phyloP scores from a whole-genome alignment of 2,113 vertebrate species.

The Tragelaphus strepsiceros region DNA sequence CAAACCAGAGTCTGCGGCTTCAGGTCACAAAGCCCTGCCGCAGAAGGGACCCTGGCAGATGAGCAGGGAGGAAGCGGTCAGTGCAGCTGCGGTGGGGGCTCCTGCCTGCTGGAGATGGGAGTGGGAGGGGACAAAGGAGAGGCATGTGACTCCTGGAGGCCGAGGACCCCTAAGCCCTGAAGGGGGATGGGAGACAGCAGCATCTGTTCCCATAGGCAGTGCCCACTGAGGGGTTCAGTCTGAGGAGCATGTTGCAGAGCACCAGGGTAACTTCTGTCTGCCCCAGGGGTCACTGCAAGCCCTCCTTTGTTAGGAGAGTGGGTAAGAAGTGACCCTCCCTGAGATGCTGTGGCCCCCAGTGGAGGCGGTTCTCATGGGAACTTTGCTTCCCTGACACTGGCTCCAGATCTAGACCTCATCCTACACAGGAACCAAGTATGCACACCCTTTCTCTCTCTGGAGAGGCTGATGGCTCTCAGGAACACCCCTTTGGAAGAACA shows the following conservation, averaged over 20 bases:
- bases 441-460: not conserved
- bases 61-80: too few species aligned
- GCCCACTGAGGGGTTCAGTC: not conserved
- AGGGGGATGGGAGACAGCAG: not conserved
- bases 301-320: not conserved
- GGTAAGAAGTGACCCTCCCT: not conserved
- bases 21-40: not conserved
- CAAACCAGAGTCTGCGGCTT: not conserved
- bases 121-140: not conserved
- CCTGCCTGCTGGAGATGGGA: not conserved
- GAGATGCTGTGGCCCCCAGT: not conserved
- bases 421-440: not conserved
- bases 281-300: not conserved
- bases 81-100: not conserved
- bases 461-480: conserved; percentile 47
- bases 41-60: not conserved
- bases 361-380: not conserved
- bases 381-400: not conserved
- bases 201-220: not conserved
- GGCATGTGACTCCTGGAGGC: not conserved
- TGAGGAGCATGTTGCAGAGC: not conserved
- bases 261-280: not conserved
- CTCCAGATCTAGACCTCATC: not conserved
- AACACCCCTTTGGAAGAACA: not conserved
- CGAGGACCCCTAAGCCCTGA: not conserved